phyloP scores from a whole-genome alignment of 2,113 vertebrate genomes.

The Hyaena hyaena region DNA sequence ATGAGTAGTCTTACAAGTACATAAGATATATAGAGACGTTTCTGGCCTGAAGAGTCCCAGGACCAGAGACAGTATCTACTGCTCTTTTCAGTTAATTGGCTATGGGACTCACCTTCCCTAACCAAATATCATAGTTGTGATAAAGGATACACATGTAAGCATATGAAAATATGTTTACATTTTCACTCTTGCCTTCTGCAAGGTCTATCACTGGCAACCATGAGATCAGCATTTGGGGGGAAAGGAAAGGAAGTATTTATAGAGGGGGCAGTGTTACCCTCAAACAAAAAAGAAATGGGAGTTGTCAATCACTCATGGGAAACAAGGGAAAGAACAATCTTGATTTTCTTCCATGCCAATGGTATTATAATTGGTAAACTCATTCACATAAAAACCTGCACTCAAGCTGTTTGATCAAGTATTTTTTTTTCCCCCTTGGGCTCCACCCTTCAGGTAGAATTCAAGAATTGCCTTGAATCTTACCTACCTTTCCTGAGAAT shows the following conservation, averaged over 20 bases:
- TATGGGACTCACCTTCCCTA: not conserved
- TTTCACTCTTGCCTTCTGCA: not conserved
- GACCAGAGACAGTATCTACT: not conserved
- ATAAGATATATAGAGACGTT: not conserved
- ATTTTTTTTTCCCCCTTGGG: not conserved
- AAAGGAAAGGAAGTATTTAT: not conserved
- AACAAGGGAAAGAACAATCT: too few relatives aligned
- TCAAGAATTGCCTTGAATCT: constrained; percentile 51
- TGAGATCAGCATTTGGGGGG: not conserved
- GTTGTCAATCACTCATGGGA: not conserved
- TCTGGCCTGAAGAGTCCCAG: not conserved
- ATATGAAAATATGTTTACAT: not conserved
- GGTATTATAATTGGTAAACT: not conserved
- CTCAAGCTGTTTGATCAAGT: not conserved
- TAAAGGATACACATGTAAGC: not conserved
- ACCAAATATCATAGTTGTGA: not conserved
- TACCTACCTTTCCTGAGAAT: constrained; percentile 58
- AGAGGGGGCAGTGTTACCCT: not conserved
- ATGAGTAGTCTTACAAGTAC: not conserved
- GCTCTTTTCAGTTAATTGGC: not conserved
- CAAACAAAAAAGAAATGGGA: not conserved
- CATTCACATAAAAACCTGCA: not conserved
- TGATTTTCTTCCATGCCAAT: not conserved
- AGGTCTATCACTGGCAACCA: not conserved
- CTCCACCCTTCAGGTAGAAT: not conserved